phyloP scores from a whole-genome alignment of 2,888 invertebrate genomes.

The Melinopterus prodromus region DNA sequence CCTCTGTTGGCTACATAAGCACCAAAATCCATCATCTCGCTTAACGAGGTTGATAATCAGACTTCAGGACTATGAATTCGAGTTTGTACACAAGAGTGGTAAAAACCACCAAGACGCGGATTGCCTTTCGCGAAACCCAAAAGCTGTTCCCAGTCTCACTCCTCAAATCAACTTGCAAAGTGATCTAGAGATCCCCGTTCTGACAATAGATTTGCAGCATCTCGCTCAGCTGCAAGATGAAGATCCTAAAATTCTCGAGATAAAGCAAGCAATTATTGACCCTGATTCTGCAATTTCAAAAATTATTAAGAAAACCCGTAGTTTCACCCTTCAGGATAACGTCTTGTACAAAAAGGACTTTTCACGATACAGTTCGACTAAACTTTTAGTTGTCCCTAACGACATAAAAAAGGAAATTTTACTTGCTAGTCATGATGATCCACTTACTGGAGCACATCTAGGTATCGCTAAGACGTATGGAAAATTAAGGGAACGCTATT shows the following conservation, averaged over 20 bases:
- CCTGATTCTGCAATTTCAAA: too few species aligned
- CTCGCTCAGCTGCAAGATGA: too few species aligned
- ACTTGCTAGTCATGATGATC: background rate
- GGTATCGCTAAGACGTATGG: background rate
- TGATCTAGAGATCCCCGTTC: background rate
- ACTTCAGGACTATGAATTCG: conserved; percentile 37
- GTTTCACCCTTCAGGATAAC: too few species aligned
- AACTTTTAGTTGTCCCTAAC: background rate
- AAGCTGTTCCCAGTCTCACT: background rate
- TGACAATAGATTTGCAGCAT: too few species aligned
- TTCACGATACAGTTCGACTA: conserved; percentile 14
- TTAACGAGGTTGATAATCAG: conserved; percentile 38
- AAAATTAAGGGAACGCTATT: background rate
- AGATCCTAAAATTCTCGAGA: too few species aligned
- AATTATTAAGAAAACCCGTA: conserved; percentile 17
- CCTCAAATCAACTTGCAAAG: background rate
- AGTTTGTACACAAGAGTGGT: conserved; percentile 36
- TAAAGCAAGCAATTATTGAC: too few species aligned
- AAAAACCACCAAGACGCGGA: conserved; percentile 31
- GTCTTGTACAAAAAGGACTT: background rate
- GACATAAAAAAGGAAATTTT: background rate
- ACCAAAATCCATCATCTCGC: conserved; percentile 29
- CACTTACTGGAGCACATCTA: background rate
- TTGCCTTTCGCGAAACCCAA: conserved; percentile 12
- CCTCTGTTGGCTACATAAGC: conserved; percentile 31